These are phyloP conservation scores for Brachyptera putata DNA, from an alignment of 2,888 invertebrate species.

Conservation along the genomic window DNA sequence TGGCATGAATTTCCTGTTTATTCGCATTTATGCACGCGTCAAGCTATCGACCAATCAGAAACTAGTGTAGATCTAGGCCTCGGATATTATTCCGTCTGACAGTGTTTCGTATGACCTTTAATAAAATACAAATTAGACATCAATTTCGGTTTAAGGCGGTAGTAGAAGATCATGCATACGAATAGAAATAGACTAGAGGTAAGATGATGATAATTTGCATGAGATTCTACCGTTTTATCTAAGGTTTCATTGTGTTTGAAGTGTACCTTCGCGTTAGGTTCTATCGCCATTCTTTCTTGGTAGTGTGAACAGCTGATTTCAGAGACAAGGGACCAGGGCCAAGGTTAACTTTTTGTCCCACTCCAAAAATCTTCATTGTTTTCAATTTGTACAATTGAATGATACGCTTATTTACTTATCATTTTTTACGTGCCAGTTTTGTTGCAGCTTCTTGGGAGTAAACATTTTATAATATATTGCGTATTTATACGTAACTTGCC, in stretches of 20 bases:
- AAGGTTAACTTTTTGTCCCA: conserved; percentile 26
- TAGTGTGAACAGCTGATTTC: conserved; percentile 32
- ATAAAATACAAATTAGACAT: conserved; percentile 22
- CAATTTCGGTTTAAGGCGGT: conserved; percentile 21
- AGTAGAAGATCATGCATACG: conserved; percentile 32
- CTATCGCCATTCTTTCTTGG: conserved; percentile 19
- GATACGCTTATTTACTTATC: background rate
- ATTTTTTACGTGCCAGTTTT: background rate
- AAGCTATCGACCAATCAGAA: conserved; percentile 25
- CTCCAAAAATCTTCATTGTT: conserved; percentile 7
- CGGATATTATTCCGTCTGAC: conserved; percentile 25
- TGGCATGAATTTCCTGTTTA: background rate
- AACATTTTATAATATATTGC: too few species aligned
- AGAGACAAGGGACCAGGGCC: conserved; percentile 25
- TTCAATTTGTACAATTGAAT: conserved; percentile 5
- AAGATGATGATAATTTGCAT: conserved; percentile 4
- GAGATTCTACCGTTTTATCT: background rate
- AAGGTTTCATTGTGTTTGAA: background rate
- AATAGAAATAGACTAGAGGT: conserved; percentile 34
- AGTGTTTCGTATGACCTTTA: conserved; percentile 28
- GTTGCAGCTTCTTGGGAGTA: conserved; percentile 31
- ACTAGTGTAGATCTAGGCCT: conserved; percentile 26
- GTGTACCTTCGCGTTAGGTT: background rate
- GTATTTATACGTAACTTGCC: conserved; percentile 19
- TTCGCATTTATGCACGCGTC: background rate